Conservation (phyloP, 1,140 invertebrate genomes). For the Acromyrmex heyeri region DNA sequence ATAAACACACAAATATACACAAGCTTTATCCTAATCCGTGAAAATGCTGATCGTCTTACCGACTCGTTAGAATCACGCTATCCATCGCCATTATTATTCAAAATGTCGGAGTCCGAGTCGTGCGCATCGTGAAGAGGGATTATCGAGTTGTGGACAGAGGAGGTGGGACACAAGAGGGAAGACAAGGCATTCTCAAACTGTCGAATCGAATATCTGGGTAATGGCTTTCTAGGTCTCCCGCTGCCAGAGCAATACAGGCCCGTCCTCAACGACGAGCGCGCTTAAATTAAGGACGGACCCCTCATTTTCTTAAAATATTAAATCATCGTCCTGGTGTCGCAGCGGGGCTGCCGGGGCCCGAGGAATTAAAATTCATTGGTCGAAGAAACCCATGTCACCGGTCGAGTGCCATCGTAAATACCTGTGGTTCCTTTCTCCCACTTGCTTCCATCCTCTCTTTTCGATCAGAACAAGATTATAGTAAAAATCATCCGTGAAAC, state of each 20-base stretch:
- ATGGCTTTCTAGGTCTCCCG: constrained; percentile 78
- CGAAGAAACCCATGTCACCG: constrained; percentile 86
- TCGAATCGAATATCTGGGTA: constrained; percentile 79
- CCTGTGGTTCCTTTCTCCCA: constrained; percentile 74
- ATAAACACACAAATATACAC: constrained; percentile 3
- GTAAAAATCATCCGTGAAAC: constrained; percentile 82
- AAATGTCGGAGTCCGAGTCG: constrained; percentile 54
- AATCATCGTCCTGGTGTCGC: constrained; percentile 86
- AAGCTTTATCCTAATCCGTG: neutral
- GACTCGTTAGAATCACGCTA: constrained; percentile 37
- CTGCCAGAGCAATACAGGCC: constrained; percentile 77
- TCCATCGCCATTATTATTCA: constrained; percentile 50
- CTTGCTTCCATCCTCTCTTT: constrained; percentile 30
- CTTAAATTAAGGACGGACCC: constrained; percentile 84
- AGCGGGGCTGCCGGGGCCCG: constrained; percentile 81
- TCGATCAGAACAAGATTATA: constrained; percentile 75
- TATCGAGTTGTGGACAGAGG: constrained; percentile 56
- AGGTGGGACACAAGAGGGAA: neutral
- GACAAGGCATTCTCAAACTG: constrained; percentile 69
- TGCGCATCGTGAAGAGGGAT: constrained; percentile 70
- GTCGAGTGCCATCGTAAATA: constrained; percentile 86
- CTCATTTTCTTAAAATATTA: constrained; percentile 86
- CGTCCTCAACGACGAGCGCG: constrained; percentile 72
- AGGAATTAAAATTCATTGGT: constrained; percentile 87
- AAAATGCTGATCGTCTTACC: constrained; percentile 33